Evolutionary conservation across 92 coral and sea anemone species (phyloP), one percentile per base, ranked within the genome.

Genomic region (Scolanthus callimorphus): DNA sequence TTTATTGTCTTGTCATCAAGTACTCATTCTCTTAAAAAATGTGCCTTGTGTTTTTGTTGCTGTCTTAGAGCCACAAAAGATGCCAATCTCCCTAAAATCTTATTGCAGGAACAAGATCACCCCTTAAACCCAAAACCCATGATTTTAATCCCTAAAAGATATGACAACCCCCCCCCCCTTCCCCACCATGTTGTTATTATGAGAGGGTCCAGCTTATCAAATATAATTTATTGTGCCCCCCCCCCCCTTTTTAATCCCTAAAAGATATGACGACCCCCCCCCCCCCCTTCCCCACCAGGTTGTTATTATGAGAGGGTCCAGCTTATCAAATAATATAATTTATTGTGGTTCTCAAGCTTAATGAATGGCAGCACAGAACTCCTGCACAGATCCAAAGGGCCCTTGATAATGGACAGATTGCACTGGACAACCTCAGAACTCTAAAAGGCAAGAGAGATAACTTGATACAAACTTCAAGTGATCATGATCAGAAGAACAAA

Each of bases 341-440:
- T 4, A 9, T 46, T 34, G 15, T 34, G 43, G 6, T 6, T 15
- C 6, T 46, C 19, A 6, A 46, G 52, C 52, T 87, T 23, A 78
- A 74, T 20, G 80, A 87, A 41, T 86, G 86, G 20, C 62, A 78
- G 41, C 65, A 67, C 25, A 60, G 45, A 60, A 87, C 79, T 1
- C 96, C 96, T 22, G 63, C 26, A 8, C 72, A 87, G 68, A 67
- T 87, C 25, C 74, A 87, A 59, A 60, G 53, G 27, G 90, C 84
- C 2, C 73, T 87, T 20, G 74, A 65, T 23, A 65, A 62, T 61
- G 96, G 96, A 17, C 39, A 63, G 49, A 38, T 70, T 34, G 73
- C 80, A 25, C 59, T 73, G 20, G 63, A 69, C 44, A 80, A 67
- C 4, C 51, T 87, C 11, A 63, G 78, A 48, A 65, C 51, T 49